phyloP scores from a whole-genome alignment of 2,797 vertebrate genomes.

The Danio jaintianensis region DNA sequence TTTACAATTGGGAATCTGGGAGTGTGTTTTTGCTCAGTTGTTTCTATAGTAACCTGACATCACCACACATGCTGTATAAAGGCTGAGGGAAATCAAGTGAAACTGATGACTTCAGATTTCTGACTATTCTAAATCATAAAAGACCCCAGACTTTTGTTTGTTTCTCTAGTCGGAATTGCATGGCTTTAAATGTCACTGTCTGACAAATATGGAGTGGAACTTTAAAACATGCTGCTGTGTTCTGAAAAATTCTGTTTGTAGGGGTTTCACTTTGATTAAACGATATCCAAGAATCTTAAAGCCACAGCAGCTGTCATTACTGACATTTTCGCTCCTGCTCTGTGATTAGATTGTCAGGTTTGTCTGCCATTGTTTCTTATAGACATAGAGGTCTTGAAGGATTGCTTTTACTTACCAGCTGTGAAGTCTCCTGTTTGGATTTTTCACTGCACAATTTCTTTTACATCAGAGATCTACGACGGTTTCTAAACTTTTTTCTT shows the following conservation, averaged over 20 bases:
- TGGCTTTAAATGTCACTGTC: slow-evolving; percentile 63
- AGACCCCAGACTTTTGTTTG: slow-evolving; percentile 60
- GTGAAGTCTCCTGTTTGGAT: neutral
- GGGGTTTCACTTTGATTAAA: slow-evolving; percentile 12
- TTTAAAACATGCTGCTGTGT: neutral
- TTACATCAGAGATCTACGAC: neutral
- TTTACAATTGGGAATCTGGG: slow-evolving; percentile 2
- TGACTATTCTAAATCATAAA: slow-evolving; percentile 66
- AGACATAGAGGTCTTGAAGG: neutral
- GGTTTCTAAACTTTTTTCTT: neutral
- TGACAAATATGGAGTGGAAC: slow-evolving; percentile 57
- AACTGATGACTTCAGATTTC: slow-evolving; percentile 66
- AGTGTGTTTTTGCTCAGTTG: slow-evolving; percentile 33
- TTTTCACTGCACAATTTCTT: neutral
- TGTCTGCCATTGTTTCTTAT: neutral
- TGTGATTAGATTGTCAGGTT: neutral
- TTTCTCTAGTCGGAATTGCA: slow-evolving; percentile 56
- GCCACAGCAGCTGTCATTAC: slow-evolving; percentile 4
- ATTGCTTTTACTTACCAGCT: neutral
- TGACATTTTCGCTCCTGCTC: slow-evolving; percentile 5
- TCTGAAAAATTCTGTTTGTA: neutral
- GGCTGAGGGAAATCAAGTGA: neutral
- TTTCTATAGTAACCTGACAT: slow-evolving; percentile 52
- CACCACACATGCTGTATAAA: slow-evolving; percentile 55
- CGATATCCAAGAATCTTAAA: neutral